These are phyloP conservation scores for Heteractis magnifica DNA, from an alignment of 92 coral and sea anemone genomes.

Conservation along the genomic window DNA sequence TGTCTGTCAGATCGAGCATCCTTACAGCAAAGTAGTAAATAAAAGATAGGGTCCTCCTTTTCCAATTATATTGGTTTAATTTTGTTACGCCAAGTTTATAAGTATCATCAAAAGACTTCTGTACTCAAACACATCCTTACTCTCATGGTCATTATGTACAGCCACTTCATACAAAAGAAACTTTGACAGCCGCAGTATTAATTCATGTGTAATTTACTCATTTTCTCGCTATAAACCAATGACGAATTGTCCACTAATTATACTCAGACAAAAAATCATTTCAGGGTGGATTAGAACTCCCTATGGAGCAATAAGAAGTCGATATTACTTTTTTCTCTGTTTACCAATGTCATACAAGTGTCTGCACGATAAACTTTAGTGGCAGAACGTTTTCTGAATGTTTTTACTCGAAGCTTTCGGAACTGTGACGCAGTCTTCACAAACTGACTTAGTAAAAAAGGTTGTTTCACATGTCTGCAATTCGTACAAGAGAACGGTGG, in stretches of 20 bases:
- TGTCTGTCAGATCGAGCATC: background rate
- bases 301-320: conserved; percentile 25
- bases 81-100: background rate
- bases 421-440: background rate
- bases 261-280: conserved; percentile 10
- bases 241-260: conserved; percentile 32
- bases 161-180: conserved; percentile 7
- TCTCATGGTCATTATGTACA: conserved; percentile 5
- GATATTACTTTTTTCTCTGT: conserved; percentile 7
- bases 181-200: conserved; percentile 12
- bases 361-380: background rate
- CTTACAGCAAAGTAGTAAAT: background rate
- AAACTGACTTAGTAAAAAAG: background rate
- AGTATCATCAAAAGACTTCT: background rate
- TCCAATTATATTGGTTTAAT: background rate
- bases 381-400: background rate
- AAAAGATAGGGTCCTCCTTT: background rate
- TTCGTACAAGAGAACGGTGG: background rate
- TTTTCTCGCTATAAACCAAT: conserved; percentile 5
- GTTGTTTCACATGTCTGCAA: background rate
- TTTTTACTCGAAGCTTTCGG: background rate
- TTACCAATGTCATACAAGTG: conserved; percentile 8
- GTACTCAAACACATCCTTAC: background rate
- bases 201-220: conserved; percentile 1
- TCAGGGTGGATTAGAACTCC: conserved; percentile 15